These are phyloP conservation scores for Rattus rattus DNA, from an alignment of 2,113 vertebrate genomes.

Conservation along the genomic window DNA sequence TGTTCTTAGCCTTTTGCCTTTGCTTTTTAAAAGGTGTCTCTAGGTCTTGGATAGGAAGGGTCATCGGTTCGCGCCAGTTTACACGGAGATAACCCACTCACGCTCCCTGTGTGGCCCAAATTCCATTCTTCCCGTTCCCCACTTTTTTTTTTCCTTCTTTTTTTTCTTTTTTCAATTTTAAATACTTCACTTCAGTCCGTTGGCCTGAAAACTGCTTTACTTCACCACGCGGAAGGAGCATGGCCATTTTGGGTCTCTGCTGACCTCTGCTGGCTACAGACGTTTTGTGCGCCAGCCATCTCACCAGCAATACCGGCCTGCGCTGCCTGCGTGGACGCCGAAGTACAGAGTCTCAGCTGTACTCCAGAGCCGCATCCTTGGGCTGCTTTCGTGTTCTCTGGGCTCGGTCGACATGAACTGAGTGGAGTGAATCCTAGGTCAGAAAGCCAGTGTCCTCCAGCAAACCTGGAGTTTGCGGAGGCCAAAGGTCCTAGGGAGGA, in stretches of 20 bases:
- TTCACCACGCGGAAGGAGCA: neutral
- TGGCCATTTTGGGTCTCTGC: neutral
- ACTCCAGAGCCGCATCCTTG: neutral
- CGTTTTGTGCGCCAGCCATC: accelerated
- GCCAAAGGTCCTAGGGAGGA: neutral
- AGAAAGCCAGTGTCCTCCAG: neutral
- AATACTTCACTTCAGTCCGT: neutral
- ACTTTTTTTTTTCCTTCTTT: too few species aligned
- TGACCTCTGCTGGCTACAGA: slow-evolving; percentile 52
- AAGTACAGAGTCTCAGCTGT: too few species aligned
- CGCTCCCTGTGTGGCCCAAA: neutral
- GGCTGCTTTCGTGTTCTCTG: neutral
- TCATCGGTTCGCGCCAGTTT: neutral
- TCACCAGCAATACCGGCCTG: neutral
- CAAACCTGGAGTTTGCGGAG: neutral
- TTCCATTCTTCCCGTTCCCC: neutral
- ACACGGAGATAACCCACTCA: neutral
- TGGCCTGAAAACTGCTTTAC: neutral
- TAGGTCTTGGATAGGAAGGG: neutral
- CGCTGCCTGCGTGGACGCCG: neutral
- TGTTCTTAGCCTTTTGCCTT: neutral
- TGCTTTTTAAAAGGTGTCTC: neutral
- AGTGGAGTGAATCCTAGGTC: neutral
- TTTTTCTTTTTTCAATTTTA: neutral
- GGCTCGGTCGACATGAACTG: neutral